phyloP scores from a whole-genome alignment of 2,888 invertebrate genomes.

The Lepidochrysops patricia region DNA sequence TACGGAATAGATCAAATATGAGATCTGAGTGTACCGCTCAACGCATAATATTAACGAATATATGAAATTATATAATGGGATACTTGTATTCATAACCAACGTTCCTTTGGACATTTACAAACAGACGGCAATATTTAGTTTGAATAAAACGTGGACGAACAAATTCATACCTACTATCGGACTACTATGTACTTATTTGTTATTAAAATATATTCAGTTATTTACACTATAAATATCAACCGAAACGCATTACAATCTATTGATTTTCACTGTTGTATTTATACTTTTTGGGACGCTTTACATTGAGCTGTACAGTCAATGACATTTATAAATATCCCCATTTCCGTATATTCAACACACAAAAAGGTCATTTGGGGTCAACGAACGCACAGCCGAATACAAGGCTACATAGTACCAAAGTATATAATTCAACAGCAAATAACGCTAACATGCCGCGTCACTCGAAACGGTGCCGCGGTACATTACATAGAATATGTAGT shows the following conservation, averaged over 20 bases:
- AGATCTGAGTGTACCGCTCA: background rate
- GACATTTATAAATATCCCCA: background rate
- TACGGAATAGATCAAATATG: background rate
- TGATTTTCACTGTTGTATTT: background rate
- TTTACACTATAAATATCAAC: constrained; percentile 55
- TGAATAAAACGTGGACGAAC: constrained; percentile 70
- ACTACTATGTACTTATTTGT: constrained; percentile 58
- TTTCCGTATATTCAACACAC: background rate
- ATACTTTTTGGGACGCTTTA: constrained; percentile 5
- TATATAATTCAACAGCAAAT: constrained; percentile 11
- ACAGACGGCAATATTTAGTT: constrained; percentile 58
- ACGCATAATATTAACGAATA: background rate
- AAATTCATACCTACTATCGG: constrained; percentile 63
- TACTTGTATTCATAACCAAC: constrained; percentile 45
- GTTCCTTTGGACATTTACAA: constrained; percentile 57
- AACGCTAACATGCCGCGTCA: background rate
- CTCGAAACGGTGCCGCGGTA: background rate
- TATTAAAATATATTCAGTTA: constrained; percentile 48
- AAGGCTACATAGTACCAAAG: background rate
- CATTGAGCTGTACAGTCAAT: background rate
- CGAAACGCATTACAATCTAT: constrained; percentile 24
- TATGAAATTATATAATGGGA: constrained; percentile 19
- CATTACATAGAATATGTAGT: constrained; percentile 31
- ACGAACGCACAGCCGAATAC: background rate
- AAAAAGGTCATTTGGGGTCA: background rate